Base-by-base conservation (phyloP, 2,113 vertebrate species). In the Sula dactylatra region DNA sequence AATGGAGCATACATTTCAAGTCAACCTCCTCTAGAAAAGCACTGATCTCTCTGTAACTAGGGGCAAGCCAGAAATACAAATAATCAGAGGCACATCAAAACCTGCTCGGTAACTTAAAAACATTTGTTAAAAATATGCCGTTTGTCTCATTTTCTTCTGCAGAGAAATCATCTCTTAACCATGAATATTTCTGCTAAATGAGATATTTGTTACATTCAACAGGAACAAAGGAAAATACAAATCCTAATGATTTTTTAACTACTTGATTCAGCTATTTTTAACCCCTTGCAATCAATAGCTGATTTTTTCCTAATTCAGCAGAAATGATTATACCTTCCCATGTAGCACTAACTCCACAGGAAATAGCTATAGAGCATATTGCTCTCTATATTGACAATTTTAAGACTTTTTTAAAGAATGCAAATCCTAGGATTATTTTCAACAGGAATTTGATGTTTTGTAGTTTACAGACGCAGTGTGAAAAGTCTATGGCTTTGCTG, bases 191-290 rank as follows among this genome's bases (percentile, higher is more conserved):
- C 82, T 93, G 85, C 49, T 93, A 59, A 90, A 86, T 85, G 66
- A 77, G 52, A 8, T 13, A 55, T 74, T 96, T 96, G 59, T 80
- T 73, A 40, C 64, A 71, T 92, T 96, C 89, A 95, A 36, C 16
- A 62, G 32, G 49, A 93, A 93, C 86, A 90, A 97, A 94, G 32
- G 42, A 55, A 87, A 87, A 93, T 16, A 92, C 29, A 80, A 91
- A 88, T 69, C 55, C 45, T 77, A 71, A 72, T 82, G 17, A 67
- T 78, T 92, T 82, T 72, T 90, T 65, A 84, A 82, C 86, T 21
- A 31, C 66, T 96, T 25, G 34, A 58, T 70, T 93, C 64, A 81
- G 45, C 45, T 93, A 45, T 96, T 94, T 95, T 95, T 96, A 94
- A 90, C 86, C 49, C 86, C 52, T 94, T 85, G 62, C 74, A 91